Conservation (phyloP, 2,888 invertebrate species). For the Stratiomys singularior region DNA sequence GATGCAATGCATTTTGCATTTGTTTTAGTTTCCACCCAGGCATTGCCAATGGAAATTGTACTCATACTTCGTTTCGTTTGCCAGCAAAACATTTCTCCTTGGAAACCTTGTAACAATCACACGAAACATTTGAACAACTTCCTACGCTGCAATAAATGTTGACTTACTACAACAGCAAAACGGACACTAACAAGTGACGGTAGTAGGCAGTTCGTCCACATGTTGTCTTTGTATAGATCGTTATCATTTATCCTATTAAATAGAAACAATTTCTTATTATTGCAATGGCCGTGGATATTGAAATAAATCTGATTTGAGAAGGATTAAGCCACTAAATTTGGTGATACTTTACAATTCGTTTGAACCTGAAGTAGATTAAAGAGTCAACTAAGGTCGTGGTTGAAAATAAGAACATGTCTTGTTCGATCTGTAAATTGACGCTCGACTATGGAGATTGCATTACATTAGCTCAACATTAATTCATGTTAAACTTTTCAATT, state of each 20-base stretch:
- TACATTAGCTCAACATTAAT: too few species aligned
- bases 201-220: conserved; percentile 18
- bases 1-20: neutral
- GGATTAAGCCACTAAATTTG: neutral
- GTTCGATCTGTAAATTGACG: too few species aligned
- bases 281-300: neutral
- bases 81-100: conserved; percentile 23
- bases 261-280: neutral
- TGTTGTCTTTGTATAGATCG: conserved; percentile 8
- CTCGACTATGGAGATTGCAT: too few species aligned
- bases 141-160: conserved; percentile 4
- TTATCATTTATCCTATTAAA: conserved; percentile 9
- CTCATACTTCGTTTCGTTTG: neutral
- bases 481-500: too few species aligned
- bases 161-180: neutral
- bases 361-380: neutral
- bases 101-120: conserved; percentile 28
- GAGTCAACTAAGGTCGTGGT: too few species aligned
- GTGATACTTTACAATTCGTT: neutral
- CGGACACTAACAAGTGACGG: neutral
- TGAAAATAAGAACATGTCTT: too few species aligned
- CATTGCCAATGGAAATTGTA: neutral
- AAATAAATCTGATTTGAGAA: neutral
- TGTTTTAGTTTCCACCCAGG: neutral
- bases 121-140: conserved; percentile 32